A percentile compares a stretch with the other conserved stretches of the same genome.
Conservation (phyloP, 2,888 invertebrate species). For the Argyresthia albistria region DNA sequence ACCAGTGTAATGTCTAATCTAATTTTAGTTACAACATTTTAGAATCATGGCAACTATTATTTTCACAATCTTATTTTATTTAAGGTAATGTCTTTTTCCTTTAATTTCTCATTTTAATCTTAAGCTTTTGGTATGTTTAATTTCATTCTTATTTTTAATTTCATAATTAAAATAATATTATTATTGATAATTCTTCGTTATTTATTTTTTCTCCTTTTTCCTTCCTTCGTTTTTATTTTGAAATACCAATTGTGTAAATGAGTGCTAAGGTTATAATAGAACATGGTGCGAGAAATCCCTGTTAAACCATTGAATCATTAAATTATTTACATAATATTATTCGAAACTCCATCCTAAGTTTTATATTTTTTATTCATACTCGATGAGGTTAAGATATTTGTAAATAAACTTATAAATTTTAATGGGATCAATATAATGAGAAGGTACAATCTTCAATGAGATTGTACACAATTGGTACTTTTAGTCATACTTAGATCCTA, state of each 20-base stretch:
- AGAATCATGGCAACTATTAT: slow-evolving; percentile 12
- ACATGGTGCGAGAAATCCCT: background rate
- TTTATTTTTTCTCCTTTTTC: slow-evolving; percentile 46
- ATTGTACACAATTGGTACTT: slow-evolving; percentile 67
- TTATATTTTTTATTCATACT: slow-evolving; percentile 25
- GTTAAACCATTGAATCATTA: background rate
- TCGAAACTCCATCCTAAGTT: background rate
- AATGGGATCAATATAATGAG: slow-evolving; percentile 69
- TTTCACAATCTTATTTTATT: slow-evolving; percentile 15
- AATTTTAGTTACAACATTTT: slow-evolving; percentile 10
- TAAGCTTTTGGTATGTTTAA: slow-evolving; percentile 70
- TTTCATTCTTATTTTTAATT: slow-evolving; percentile 70
- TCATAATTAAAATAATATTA: slow-evolving; percentile 69
- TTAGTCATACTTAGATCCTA: slow-evolving; percentile 29
- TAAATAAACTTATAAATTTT: slow-evolving; percentile 66
- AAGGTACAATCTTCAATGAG: slow-evolving; percentile 38
- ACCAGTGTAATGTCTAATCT: slow-evolving; percentile 2
- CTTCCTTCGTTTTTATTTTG: slow-evolving; percentile 33
- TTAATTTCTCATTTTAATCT: slow-evolving; percentile 55
- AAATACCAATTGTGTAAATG: slow-evolving; percentile 1
- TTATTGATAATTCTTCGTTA: slow-evolving; percentile 58
- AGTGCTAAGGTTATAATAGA: background rate
- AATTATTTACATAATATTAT: background rate
- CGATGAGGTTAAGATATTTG: slow-evolving; percentile 55
- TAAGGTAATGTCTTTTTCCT: slow-evolving; percentile 23